Evolutionary conservation across 35 echinoderm and acorn worm species (phyloP).

Genomic region (Patiria miniata): DNA sequence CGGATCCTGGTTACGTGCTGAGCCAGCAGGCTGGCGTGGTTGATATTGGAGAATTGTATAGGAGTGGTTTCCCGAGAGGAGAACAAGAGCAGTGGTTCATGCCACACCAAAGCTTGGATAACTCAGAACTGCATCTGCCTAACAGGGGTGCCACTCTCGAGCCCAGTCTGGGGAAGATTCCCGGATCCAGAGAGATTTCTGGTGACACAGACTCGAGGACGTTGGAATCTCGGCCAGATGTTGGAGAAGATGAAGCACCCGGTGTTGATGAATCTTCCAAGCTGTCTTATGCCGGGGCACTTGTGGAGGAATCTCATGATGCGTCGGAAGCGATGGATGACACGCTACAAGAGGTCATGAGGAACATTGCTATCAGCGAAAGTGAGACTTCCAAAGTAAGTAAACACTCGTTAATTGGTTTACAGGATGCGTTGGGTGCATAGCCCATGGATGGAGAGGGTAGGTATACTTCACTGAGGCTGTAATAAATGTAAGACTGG

Average conservation of each 20-base stretch:
- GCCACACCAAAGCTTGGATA: constrained; percentile 11
- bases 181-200: too few species aligned
- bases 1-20: neutral
- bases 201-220: neutral
- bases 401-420: too few species aligned
- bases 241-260: neutral
- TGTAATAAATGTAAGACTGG: too few species aligned
- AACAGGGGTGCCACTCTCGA: neutral
- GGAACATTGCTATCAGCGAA: neutral
- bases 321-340: neutral
- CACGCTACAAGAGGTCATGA: constrained; percentile 12
- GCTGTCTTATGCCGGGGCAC: neutral
- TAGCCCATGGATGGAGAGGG: too few species aligned
- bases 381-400: constrained; percentile 10
- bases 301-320: neutral
- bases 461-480: neutral
- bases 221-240: neutral
- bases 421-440: too few species aligned
- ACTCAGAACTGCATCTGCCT: neutral
- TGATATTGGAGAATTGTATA: neutral
- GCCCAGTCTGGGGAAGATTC: neutral
- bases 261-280: neutral
- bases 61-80: neutral
- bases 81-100: neutral
- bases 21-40: neutral